Evolutionary conservation across 2,888 invertebrate genomes (phyloP).

Genomic region (Drosophila rubida): DNA sequence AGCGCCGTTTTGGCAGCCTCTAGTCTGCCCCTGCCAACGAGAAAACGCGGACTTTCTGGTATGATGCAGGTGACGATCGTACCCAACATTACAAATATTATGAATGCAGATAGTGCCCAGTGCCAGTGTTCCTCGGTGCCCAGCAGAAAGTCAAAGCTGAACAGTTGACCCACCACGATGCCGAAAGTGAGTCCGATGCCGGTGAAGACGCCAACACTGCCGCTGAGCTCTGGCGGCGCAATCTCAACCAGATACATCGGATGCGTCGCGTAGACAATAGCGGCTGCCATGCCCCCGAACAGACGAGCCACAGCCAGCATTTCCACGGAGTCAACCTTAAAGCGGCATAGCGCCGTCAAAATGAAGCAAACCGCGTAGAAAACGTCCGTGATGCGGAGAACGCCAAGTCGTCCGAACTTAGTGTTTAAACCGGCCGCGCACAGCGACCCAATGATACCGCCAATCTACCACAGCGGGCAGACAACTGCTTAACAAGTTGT

Average conservation of each 20-base stretch:
- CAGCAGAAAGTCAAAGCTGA: constrained; percentile 68
- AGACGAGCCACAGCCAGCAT: constrained; percentile 91
- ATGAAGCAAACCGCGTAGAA: constrained; percentile 88
- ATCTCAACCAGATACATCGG: constrained; percentile 96
- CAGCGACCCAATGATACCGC: constrained; percentile 94
- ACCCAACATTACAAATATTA: constrained; percentile 88
- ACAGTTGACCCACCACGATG: constrained; percentile 74
- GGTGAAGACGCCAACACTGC: constrained; percentile 92
- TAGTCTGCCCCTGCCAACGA: constrained; percentile 88
- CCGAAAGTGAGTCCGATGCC: constrained; percentile 85
- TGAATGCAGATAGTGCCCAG: constrained; percentile 89
- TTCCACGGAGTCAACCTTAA: constrained; percentile 89
- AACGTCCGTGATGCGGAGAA: constrained; percentile 88
- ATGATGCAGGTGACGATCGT: constrained; percentile 87
- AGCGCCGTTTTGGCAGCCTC: constrained; percentile 85
- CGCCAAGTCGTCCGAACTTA: constrained; percentile 87
- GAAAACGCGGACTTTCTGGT: constrained; percentile 95
- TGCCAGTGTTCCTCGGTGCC: constrained; percentile 90
- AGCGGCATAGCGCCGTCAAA: constrained; percentile 88
- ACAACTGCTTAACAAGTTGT: not conserved
- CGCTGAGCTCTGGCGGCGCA: constrained; percentile 90
- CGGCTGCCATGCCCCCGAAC: constrained; percentile 90
- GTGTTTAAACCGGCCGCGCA: constrained; percentile 90
- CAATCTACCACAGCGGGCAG: constrained; percentile 83
- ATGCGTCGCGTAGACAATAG: constrained; percentile 92